Conservation (phyloP, 2,888 invertebrate genomes). For the Pammene fasciana region DNA sequence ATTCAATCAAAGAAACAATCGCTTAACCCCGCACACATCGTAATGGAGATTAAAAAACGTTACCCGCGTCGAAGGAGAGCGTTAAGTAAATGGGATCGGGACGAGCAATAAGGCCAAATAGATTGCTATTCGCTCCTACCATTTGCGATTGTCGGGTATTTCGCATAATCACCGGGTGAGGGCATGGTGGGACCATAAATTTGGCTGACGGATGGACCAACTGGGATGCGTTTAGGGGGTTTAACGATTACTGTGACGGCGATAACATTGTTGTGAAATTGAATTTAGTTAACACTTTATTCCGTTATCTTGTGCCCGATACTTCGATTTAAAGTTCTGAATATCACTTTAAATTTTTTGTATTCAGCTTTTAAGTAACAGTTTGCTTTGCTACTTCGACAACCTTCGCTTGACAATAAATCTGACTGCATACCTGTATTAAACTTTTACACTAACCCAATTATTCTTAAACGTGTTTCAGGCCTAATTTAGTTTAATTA, state of each 20-base stretch:
- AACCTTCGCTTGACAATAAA: no score
- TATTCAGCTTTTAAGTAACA: no score
- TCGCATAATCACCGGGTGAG: conserved; percentile 59
- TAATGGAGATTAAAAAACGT: conserved; percentile 47
- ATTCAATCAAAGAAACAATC: conserved; percentile 24
- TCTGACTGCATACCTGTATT: no score
- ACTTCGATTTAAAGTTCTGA: no score
- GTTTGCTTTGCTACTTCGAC: no score
- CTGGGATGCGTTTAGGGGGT: conserved; percentile 11
- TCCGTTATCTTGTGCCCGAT: no score
- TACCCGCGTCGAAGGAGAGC: conserved; percentile 40
- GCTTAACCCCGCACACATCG: conserved; percentile 29
- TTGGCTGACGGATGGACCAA: conserved; percentile 39
- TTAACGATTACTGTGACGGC: conserved; percentile 15
- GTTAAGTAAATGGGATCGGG: conserved; percentile 48
- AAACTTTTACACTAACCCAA: no score
- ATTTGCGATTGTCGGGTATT: conserved; percentile 66
- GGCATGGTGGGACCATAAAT: conserved; percentile 41
- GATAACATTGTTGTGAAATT: background rate
- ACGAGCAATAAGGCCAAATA: conserved; percentile 62
- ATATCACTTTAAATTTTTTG: no score
- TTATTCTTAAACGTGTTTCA: no score
- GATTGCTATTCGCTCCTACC: conserved; percentile 62
- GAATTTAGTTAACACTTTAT: no score
- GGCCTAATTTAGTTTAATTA: no score